Evolutionary conservation across 2,797 vertebrate species (phyloP), one percentile per base, ranked within the genome.

Genomic region (Diglossa cyanea): DNA sequence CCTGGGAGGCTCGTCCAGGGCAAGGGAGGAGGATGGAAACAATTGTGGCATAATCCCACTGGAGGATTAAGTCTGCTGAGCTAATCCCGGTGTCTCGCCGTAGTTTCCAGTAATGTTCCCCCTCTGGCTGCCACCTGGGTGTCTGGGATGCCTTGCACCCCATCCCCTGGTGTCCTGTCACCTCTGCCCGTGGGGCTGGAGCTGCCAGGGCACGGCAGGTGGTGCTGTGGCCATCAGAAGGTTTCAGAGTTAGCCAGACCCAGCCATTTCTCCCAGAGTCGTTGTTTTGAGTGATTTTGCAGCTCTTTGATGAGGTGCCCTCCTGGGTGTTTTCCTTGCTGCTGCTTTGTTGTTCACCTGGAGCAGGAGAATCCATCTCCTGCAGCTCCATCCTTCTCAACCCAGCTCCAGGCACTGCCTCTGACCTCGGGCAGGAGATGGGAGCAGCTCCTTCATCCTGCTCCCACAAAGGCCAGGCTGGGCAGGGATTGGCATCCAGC

Each of bases 11-110:
- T 71, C 20, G 14, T 44, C 35, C 33, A 19, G 58, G 42, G 7
- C 0, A 2, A 57, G n/a, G 50, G 40, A 78, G 55, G 45, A 82
- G 61, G 33, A 17, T 62, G 60, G 87, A 70, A 76, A 42, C 74
- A 77, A 55, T 26, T 18, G 40, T 13, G n/a, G 50, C 3, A 5
- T 53, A 78, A 86, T 84, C 60, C 82, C 33, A 20, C 31, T 74
- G 80, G 54, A 70, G 47, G 70, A 79, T 84, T 81, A 83, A 75
- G 9, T 6, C 53, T 58, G 17, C 26, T 75, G 63, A 91, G 82
- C 28, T 76, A 33, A 58, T 63, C 51, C 44, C 10, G 6, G 37
- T 2, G 12, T 8, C 12, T 66, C 1, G 0, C 35, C 1, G 0
- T 26, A 3, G 1, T 62, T 90, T 31, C 45, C 39, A 5, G 25